Percentiles rank a stretch among this genome's conserved stretches.
Conservation (phyloP, 2,888 invertebrate genomes). For the Girardia tigrina region DNA sequence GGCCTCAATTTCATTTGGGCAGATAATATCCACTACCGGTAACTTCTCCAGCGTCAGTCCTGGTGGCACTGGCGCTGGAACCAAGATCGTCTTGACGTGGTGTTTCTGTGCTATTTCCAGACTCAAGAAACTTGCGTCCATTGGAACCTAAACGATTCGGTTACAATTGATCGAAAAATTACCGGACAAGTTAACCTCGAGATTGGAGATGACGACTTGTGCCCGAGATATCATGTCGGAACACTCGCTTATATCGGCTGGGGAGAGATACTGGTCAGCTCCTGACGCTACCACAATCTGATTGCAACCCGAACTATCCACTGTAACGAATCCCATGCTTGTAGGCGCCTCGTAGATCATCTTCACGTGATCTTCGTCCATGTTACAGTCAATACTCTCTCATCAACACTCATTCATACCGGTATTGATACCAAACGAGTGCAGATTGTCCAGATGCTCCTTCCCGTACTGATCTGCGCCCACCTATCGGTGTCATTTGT, state of each 20-base stretch:
- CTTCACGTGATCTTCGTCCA: neutral
- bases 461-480: neutral
- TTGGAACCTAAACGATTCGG: neutral
- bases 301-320: neutral
- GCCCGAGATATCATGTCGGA: neutral
- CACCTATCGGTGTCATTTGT: neutral
- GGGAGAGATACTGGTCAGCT: neutral
- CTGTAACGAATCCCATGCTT: neutral
- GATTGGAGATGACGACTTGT: neutral
- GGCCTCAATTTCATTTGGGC: conserved; percentile 8
- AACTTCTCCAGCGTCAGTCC: neutral
- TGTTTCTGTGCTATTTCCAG: neutral
- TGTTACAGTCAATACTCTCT: no score
- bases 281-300: neutral
- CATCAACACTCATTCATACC: no score
- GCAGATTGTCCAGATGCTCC: neutral
- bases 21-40: neutral
- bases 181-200: neutral
- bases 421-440: neutral
- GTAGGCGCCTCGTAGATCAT: neutral
- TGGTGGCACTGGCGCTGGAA: neutral
- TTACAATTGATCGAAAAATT: neutral
- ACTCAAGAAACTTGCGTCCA: neutral
- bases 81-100: neutral
- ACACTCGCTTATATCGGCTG: neutral